Percentiles rank a stretch among this genome's conserved stretches.
These are phyloP conservation scores for Volucella inanis DNA, from an alignment of 2,888 invertebrate species.

Conservation along the genomic window DNA sequence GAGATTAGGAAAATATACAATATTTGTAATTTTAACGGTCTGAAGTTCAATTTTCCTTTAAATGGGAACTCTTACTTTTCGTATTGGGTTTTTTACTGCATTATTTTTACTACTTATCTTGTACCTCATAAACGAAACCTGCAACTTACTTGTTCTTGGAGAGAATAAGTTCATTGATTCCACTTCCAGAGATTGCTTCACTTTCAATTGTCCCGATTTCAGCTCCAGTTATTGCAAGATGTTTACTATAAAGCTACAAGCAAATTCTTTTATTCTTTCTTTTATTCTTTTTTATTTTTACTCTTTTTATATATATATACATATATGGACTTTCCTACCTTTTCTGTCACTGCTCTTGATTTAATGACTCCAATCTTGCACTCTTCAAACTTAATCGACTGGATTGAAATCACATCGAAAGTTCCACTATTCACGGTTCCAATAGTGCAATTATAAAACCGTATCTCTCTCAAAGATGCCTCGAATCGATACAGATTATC, in stretches of 20 bases:
- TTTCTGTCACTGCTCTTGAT: slow-evolving; percentile 80
- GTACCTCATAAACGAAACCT: neutral
- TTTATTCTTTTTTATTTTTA: neutral
- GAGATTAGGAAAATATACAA: too few species aligned
- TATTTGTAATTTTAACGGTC: too few species aligned
- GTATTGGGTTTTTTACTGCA: too few species aligned
- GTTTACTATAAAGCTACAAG: slow-evolving; percentile 78
- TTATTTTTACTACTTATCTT: too few species aligned
- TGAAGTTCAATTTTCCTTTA: too few species aligned
- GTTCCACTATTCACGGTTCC: slow-evolving; percentile 79
- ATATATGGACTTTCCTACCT: slow-evolving; percentile 76
- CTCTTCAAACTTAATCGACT: slow-evolving; percentile 79
- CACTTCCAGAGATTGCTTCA: slow-evolving; percentile 81
- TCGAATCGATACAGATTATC: slow-evolving; percentile 79
- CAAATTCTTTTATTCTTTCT: neutral
- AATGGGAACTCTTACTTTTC: too few species aligned
- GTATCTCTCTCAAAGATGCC: slow-evolving; percentile 80
- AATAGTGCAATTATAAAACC: slow-evolving; percentile 80
- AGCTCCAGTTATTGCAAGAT: slow-evolving; percentile 80
- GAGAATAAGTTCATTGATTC: slow-evolving; percentile 80
- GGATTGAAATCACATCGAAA: slow-evolving; percentile 81
- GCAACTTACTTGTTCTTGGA: slow-evolving; percentile 80
- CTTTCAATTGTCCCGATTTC: slow-evolving; percentile 81
- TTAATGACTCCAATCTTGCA: slow-evolving; percentile 80
- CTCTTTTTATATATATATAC: neutral